Evolutionary conservation across 2,888 invertebrate species (phyloP), one percentile per base, ranked within the genome.

Genomic region (Hirtodrosophila duncani): DNA sequence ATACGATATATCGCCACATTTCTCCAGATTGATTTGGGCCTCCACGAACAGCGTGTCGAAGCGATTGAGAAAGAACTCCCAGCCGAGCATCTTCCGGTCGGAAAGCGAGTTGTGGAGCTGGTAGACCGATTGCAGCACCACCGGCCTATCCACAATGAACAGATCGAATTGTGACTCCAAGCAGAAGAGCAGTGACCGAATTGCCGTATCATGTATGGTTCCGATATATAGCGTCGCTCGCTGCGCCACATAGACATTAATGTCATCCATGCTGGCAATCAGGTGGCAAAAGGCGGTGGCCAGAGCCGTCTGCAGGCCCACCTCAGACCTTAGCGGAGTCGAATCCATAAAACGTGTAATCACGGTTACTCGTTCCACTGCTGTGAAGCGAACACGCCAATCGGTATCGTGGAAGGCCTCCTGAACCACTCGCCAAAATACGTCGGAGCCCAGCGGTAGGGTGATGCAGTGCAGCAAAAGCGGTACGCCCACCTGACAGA

Each of bases 131-230:
- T 98, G 97, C 26, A 99, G 90, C 18, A 99, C 95, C 91, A 99
- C 94, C 0, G 98, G 97, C 26, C 99, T 91, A 87, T 99, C 99
- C 52, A 96, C 93, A 55, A 98, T 97, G 59, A 99, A 97, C 55
- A 95, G 91, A 89, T 99, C 99, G 88, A 99, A 99, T 88, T 99
- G 99, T 0, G 96, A 94, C 89, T 99, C 99, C 88, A 99, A 88
- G 86, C 99, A 99, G 89, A 94, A 92, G 43, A 97, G 91, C 61
- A 98, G 89, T 48, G 96, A 91, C 93, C 95, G 88, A 26, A 98
- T 90, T 39, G 97, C 94, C 41, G 92, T 90, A 81, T 96, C 95
- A 84, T 97, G 97, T 77, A 99, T 92, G 9, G 97, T 97, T 67
- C 98, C 97, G 48, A 98, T 90, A 86, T 96, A 96, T 2, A 98